These are phyloP conservation scores for Cheirogaleus major DNA, from an alignment of 2,797 vertebrate genomes.

Conservation along the genomic window DNA sequence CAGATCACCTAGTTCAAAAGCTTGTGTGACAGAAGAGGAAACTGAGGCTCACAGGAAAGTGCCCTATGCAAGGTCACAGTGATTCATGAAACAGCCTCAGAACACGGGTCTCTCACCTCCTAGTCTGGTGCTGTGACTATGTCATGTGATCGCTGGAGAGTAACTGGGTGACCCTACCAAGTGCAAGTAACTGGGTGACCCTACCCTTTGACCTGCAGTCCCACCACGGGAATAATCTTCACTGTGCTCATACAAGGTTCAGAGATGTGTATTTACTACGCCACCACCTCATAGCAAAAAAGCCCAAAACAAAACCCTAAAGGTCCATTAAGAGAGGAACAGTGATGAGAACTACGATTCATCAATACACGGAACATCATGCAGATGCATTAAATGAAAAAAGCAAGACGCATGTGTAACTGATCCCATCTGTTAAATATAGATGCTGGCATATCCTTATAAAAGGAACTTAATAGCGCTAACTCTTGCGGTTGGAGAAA, in stretches of 20 bases:
- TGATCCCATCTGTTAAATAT: not conserved
- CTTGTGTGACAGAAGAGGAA: not conserved
- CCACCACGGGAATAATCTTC: not conserved
- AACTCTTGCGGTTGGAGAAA: not conserved
- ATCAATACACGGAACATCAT: rapidly evolving
- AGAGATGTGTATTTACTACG: not conserved
- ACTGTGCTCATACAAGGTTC: not conserved
- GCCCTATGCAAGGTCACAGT: not conserved
- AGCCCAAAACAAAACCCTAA: not conserved
- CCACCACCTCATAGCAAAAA: not conserved
- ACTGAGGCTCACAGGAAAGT: not conserved
- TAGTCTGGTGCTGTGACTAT: not conserved
- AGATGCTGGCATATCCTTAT: not conserved
- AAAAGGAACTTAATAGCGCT: not conserved
- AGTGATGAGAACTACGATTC: not conserved
- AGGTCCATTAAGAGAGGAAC: not conserved
- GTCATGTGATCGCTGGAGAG: not conserved
- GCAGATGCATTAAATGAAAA: not conserved
- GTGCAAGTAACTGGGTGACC: not conserved
- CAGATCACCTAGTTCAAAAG: not conserved
- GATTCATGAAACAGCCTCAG: not conserved
- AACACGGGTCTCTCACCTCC: not conserved
- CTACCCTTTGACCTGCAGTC: not conserved
- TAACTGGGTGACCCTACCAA: not conserved
- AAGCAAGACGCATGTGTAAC: not conserved